phyloP scores from a whole-genome alignment of 53 echinoderm and acorn worm species.

The Pentamera pediparva region DNA sequence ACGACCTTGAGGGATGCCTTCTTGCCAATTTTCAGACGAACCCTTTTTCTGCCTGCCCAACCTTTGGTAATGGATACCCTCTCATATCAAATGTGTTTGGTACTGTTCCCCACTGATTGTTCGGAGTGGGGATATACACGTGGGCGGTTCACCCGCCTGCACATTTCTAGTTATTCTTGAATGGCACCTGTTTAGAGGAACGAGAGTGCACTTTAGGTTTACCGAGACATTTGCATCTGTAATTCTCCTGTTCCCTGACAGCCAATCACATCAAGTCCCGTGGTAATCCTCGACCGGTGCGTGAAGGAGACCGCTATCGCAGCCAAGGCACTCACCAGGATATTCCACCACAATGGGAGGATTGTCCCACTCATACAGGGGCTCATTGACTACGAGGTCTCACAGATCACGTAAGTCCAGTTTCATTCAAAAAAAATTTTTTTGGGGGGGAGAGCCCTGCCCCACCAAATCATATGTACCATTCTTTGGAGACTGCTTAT shows the following conservation, averaged over 20 bases:
- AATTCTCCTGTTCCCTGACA: conserved; percentile 11
- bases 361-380: conserved; percentile 57
- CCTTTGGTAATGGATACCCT: too few species aligned
- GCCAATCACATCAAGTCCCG: conserved; percentile 85
- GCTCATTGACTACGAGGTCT: conserved; percentile 80
- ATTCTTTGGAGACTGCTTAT: too few species aligned
- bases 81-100: background rate
- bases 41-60: too few species aligned
- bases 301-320: conserved; percentile 76
- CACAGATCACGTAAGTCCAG: conserved; percentile 66
- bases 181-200: background rate
- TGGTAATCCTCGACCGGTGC: conserved; percentile 73
- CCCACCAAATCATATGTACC: too few species aligned
- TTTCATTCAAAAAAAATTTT: too few species aligned
- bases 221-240: background rate
- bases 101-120: background rate
- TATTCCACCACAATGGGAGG: conserved; percentile 72
- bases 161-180: too few species aligned
- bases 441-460: too few species aligned
- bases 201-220: background rate
- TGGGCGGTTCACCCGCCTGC: too few species aligned
- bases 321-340: conserved; percentile 69
- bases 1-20: too few species aligned
- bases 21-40: too few species aligned
- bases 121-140: too few species aligned